Evolutionary conservation across 2,888 invertebrate species (phyloP), one percentile per base, ranked within the genome.

Genomic region (Colostygia pectinataria): DNA sequence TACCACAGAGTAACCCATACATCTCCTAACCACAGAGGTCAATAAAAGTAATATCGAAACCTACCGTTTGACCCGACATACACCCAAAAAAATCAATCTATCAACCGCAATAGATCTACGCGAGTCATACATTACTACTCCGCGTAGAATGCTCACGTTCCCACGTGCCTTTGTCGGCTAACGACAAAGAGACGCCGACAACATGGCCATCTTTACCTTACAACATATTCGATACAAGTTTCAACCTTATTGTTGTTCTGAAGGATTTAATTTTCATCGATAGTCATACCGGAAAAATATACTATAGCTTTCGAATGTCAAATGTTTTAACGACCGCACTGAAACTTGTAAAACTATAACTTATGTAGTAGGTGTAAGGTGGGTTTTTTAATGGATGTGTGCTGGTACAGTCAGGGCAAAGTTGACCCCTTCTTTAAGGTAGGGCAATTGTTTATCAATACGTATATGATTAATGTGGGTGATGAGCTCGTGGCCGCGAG

Each of bases 401-500:
- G 9, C 6, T 25, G 42, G 40, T 36, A 44, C 53, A 56, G 59
- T 63, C 65, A 64, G 68, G 69, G 63, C 67, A 65, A 60, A 65
- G 72, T 71, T 88, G 89, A 89, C 88, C 86, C 80, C 86, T 86
- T 79, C 85, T 89, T 86, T 86, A 86, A 89, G 87, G 77, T 83
- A 81, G 84, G 81, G 82, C 86, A 87, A 88, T 89, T 87, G 89
- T 88, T 89, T 89, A 88, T 90, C 85, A 86, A 87, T 87, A 84
- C 71, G 74, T 63, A 72, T 83, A 83, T 86, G 85, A 86, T 86
- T 77, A 85, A 88, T 86, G 86, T 77, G 70, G 71, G 68, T 72
- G 77, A 74, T 76, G 75, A 67, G 62, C 56, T 84, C 86, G 85
- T 86, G 88, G 84, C 69, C 77, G 72, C 61, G 63, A 65, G 72